Evolutionary conservation across 1,140 invertebrate species (phyloP), one percentile per base, ranked within the genome.

Genomic region (Bombus confusus): DNA sequence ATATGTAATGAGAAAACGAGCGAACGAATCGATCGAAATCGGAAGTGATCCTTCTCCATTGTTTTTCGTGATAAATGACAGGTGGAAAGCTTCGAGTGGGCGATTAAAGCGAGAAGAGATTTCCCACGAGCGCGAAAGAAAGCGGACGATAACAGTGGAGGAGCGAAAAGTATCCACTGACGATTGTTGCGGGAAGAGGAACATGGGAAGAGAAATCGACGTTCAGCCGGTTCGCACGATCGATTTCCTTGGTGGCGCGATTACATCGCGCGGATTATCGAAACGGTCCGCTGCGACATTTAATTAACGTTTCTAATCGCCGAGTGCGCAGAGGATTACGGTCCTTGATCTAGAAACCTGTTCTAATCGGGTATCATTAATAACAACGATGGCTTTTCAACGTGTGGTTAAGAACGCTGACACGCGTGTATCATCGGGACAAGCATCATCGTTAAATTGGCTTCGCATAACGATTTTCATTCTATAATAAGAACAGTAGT

Each of bases 161-260:
- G 4, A 71, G 52, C 43, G 28, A 68, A 9, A 41, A 79, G 57
- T 37, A 76, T 31, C 57, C 34, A 31, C 8, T 52, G 18, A 85
- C 80, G 76, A 90, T 90, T 90, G 89, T 90, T 84, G 77, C n/a
- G 31, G 73, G 62, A 86, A 69, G 66, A 87, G 68, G 73, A 69
- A 64, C 88, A 91, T 91, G 89, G 89, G 89, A 90, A 91, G 89
- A 91, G 89, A 91, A 91, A 91, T 90, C 89, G 74, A 69, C 86
- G 82, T 88, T 64, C 64, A 39, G 47, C 6, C 34, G 66, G 83
- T 90, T 91, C 89, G 89, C 89, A 91, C 89, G 88, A 91, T 90
- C 88, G 62, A 88, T 90, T 83, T 86, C 73, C 76, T 86, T 57
- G 57, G 52, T 52, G 64, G 66, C 59, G 64, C 57, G 72, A 88